Evolutionary conservation across 1,140 invertebrate genomes (phyloP), one percentile per base, ranked within the genome.

Genomic region (Eulimnadia texana): DNA sequence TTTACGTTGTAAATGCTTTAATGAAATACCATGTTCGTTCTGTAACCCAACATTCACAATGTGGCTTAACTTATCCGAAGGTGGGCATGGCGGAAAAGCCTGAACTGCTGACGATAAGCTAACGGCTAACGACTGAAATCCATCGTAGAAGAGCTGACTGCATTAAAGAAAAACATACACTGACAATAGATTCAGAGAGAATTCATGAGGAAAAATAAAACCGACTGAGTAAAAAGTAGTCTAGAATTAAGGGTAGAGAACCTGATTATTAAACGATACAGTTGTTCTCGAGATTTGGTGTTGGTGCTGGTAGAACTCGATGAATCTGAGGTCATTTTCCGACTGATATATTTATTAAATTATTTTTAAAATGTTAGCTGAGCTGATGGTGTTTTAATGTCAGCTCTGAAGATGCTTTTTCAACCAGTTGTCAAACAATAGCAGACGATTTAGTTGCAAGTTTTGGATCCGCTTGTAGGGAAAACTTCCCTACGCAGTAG

Each of bases 81-180:
- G 94, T 11, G 95, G 90, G 72, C 93, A 97, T 23, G 90, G 83
- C 58, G 90, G 88, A 67, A 94, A 88, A 0, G 90, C 84, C 71
- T 93, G 88, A 0, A 91, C 82, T 23, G 84, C 72, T 60, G 83
- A 81, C 1, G 88, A 82, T 49, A 98, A 73, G 58, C 82, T 86
- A 0, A 90, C 83, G 0, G 93, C 94, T 28, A 97, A 74, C 24
- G 84, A 81, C 72, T 94, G 88, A 73, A 95, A 84, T 3, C 94
- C 94, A 82, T 98, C 95, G 68, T 92, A 91, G 70, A 86, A 88
- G 13, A 93, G 71, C 72, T 93, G 90, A 69, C 93, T 97, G 72
- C 54, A 74, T 47, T 42, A 23, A 47, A 3, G 19, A 75, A 79
- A 71, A 67, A 58, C n/a, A n/a, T n/a, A n/a, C n/a, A n/a, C n/a